A percentile compares a stretch with the other conserved stretches of the same genome.
Conservation (phyloP, 2,888 invertebrate species). For the Dorcus parallelipipedus region DNA sequence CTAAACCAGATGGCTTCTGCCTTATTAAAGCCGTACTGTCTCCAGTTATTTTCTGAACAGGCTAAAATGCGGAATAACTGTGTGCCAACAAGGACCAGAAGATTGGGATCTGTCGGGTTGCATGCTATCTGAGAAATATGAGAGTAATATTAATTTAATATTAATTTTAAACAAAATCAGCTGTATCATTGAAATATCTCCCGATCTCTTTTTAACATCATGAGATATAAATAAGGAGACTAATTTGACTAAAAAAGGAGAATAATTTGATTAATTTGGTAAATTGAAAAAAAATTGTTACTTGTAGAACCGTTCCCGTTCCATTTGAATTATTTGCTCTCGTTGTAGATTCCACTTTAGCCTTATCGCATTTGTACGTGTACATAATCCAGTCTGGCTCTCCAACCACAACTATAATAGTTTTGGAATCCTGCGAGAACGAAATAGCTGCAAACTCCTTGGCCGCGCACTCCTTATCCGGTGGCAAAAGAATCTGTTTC, state of each 20-base stretch:
- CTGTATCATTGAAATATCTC: too few species aligned
- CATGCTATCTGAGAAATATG: slow-evolving; percentile 60
- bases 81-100: slow-evolving; percentile 63
- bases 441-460: slow-evolving; percentile 67
- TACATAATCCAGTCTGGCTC: slow-evolving; percentile 80
- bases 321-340: slow-evolving; percentile 71
- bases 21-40: slow-evolving; percentile 81
- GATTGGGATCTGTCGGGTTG: slow-evolving; percentile 74
- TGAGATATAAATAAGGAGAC: too few species aligned
- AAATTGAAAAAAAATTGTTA: slow-evolving; percentile 23
- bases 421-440: slow-evolving; percentile 81
- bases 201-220: too few species aligned
- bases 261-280: too few species aligned
- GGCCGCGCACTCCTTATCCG: slow-evolving; percentile 49
- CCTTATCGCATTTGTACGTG: slow-evolving; percentile 79
- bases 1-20: slow-evolving; percentile 72
- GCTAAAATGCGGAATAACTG: slow-evolving; percentile 72
- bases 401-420: slow-evolving; percentile 74
- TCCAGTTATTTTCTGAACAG: slow-evolving; percentile 73
- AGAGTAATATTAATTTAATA: too few species aligned
- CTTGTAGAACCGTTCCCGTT: slow-evolving; percentile 62
- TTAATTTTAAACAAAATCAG: too few species aligned
- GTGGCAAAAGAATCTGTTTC: slow-evolving; percentile 57
- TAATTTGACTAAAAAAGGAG: too few species aligned
- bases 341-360: slow-evolving; percentile 71